Base-by-base conservation (phyloP, 1,140 invertebrate species). In the Oscheius sp. region DNA sequence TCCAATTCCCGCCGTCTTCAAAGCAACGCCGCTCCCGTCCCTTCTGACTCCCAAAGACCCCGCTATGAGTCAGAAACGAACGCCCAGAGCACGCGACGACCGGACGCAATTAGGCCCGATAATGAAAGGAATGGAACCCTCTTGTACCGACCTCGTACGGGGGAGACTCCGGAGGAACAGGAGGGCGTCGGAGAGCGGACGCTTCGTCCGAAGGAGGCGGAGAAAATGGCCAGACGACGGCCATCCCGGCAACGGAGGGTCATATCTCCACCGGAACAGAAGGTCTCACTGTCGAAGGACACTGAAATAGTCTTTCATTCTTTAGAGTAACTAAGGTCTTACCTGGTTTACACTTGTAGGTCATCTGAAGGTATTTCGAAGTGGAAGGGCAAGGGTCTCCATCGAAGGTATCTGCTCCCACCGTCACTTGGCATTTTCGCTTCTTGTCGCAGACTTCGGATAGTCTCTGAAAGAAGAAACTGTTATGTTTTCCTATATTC, bases 291-390 rank as follows among this genome's bases (percentile, higher is more conserved):
- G 18, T 74, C 72, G 55, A 74, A 74, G 1, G 65, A 68, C 26
- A 74, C 65, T 52, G 72, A 46, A 67, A 63, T n/a, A n/a, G 26
- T 1, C 10, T 32, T 35, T 13, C 10, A 18, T 63, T 67, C 4
- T 15, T n/a, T 18, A 58, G 28, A 18, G 62, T 10, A 23, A 10
- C 10, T 4, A 0, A 31, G 29, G 4, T 29, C 18, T 32, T 65
- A 64, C 66, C 66, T 31, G 66, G 66, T 1, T 31, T 67, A 32
- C 72, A 74, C n/a, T 55, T 69, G 38, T 74, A 74, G 2, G 49
- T 69, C 72, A 74, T 74, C 31, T 74, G 72, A n/a, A 74, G 66
- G 63, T 74, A 74, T 28, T 74, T 74, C 7, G 72, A 74, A 3
- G 72, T 74, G 26, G 52, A 35, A 23, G 72, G 72, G 32, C 72